Base-by-base conservation (phyloP, 2,888 invertebrate species). In the Lymantria dispar region DNA sequence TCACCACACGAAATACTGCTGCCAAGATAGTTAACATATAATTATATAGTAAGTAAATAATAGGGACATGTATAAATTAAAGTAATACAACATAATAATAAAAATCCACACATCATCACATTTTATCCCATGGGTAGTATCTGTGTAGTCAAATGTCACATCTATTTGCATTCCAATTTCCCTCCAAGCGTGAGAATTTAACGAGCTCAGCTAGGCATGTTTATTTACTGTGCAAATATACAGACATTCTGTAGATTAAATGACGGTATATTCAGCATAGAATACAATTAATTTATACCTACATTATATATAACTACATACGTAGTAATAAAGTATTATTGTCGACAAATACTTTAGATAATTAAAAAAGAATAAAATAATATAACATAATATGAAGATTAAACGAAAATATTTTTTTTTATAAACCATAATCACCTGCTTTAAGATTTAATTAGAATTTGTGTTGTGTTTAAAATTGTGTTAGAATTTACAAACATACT, bases 211-310 rank as follows among this genome's bases (percentile, higher is more conserved):
- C 53, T 62, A 65, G 67, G 59, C 66, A 64, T 78, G 70, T 77
- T 74, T 74, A 71, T 65, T 65, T 61, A 41, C 60, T 45, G 56
- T 68, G 73, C 73, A 78, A 72, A 73, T 70, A 70, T 73, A 70
- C 72, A 71, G 72, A 76, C 78, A 80, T 80, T 80, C 74, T 69
- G 66, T 64, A 78, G 78, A 81, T 82, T 80, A 78, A 78, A 78
- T 72, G 72, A 47, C 57, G 52, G 45, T 64, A 44, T 58, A 50
- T 12, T 15, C 43, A 14, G 33, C 14, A n/a, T 43, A 31, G 14
- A n/a, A n/a, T 8, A n/a, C 2, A 12, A 10, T 43, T 36, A 3
- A 13, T 29, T 13, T 43, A 29, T 15, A 44, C 15, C 14, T 36
- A 15, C 22, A 5, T 22, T 22, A 3, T 22, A 22, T 22, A 22